Evolutionary conservation across 2,113 vertebrate genomes (phyloP), one percentile per base, ranked within the genome.

Genomic region (Sylvicapra grimmia): DNA sequence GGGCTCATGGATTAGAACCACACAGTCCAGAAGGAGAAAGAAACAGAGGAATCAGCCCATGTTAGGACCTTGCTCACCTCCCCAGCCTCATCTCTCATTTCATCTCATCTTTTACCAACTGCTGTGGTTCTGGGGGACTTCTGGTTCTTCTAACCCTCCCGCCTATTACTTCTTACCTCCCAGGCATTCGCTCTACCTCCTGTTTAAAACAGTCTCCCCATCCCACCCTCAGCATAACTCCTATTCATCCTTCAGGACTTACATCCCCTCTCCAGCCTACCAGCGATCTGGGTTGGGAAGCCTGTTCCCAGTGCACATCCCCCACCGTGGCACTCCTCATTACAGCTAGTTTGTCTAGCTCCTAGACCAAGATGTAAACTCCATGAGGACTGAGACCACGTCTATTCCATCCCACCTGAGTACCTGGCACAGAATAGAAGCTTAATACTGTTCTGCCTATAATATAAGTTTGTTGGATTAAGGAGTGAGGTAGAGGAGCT

Each of bases 281-380:
- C 47, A 56, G 12, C 11, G 2, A 16, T 27, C 61, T 89, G 29
- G 61, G 54, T 23, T n/a, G 12, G 89, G 36, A 75, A 77, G 44
- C 40, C 1, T 12, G 31, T 89, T 89, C 75, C 65, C 27, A 14
- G 27, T 29, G 40, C 14, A 56, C 15, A 51, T 27, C 40, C 15
- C 29, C 31, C 15, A 19, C 4, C 1, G 0, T 25, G 19, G 31
- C 53, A 16, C 54, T 44, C 5, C 8, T 44, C 33, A 29, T 23
- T 25, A n/a, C 1, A 91, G 85, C 79, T 51, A 36, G 49, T 65
- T 88, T 36, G 15, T 59, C 68, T 36, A 44, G 40, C 92, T 83
- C 53, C 65, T n/a, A 77, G 61, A n/a, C 47, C 47, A 47, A 84
- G 27, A 82, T 15, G 8, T 53, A n/a, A 83, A n/a, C 72, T 75